Percentiles rank a stretch among this genome's conserved stretches.
Conservation (phyloP, 2,113 vertebrate genomes). For the Saccopteryx leptura region DNA sequence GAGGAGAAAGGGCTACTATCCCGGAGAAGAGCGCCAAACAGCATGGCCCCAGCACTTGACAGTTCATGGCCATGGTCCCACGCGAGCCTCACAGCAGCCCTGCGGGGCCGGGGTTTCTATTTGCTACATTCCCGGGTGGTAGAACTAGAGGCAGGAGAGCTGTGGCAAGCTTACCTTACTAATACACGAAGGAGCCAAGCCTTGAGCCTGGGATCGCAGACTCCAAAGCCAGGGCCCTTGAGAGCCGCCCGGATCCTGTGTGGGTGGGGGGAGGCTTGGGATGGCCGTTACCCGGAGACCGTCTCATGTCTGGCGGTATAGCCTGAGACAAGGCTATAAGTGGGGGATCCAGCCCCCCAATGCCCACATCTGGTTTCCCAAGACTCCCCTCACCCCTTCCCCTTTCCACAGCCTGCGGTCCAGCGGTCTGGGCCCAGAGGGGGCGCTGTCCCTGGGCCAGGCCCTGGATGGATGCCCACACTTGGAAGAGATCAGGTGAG, state of each 20-base stretch:
- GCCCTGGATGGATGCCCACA: constrained; percentile 79
- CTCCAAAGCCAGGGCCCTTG: neutral
- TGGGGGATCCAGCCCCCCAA: neutral
- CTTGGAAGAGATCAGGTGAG: constrained; percentile 89
- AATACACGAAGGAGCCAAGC: neutral
- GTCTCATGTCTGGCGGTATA: neutral
- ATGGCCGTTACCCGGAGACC: neutral
- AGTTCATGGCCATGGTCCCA: neutral
- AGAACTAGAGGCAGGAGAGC: neutral
- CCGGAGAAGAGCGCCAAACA: fast-evolving
- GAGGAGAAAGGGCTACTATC: neutral
- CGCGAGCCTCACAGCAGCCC: neutral
- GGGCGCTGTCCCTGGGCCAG: constrained; percentile 76
- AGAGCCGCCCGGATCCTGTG: neutral
- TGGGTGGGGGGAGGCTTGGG: neutral
- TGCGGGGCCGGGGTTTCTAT: fast-evolving
- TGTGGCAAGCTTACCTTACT: neutral
- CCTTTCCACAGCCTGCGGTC: constrained; percentile 85
- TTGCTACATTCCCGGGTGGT: neutral
- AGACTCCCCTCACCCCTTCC: neutral
- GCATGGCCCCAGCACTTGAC: fast-evolving
- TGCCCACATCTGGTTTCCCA: too few relatives aligned
- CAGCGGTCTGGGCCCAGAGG: constrained; percentile 78
- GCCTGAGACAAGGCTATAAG: neutral
- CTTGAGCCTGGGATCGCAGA: constrained; percentile 5